Evolutionary conservation across 1,140 invertebrate genomes (phyloP), one percentile per base, ranked within the genome.

Genomic region (Nasonia vitripennis): DNA sequence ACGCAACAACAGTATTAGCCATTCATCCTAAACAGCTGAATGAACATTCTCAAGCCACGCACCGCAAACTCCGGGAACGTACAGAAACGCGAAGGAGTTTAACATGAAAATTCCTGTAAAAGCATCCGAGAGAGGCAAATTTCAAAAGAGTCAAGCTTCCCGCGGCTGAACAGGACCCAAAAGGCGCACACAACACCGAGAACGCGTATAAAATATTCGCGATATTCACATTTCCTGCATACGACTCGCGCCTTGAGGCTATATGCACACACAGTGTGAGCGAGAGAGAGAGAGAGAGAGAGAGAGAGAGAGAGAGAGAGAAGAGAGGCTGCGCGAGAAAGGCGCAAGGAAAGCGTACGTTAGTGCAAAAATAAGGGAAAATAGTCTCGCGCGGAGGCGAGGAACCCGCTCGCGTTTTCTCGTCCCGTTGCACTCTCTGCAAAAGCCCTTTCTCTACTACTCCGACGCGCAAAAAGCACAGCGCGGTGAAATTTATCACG

Each of bases 401-500:
- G 20, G 68, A 23, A 7, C 62, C 2, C 3, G 34, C 10, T 27
- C 12, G 23, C 68, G 14, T 51, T 77, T 51, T 51, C 45, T 77
- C 45, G 45, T 77, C 45, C 20, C 74, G 74, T 77, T 77, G 74
- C 74, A 51, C 45, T 77, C 45, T 41, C 74, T 45, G 74, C 48
- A 51, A 51, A 78, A 67, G 55, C 55, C 55, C 31, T 77, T 27
- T 45, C 74, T 23, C n/a, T 27, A 27, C 27, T 27, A 27, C 27
- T 12, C 17, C 14, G 75, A 41, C 10, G n/a, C 10, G n/a, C n/a
- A 55, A 55, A 55, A 78, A 55, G 45, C 20, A 23, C 73, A 14
- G 37, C 7, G 75, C 37, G 20, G 48, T 31, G 45, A 23, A 84
- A 84, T 84, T 84, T 84, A 84, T 78, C 41, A 78, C 20, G 34